Evolutionary conservation across 2,797 vertebrate species (phyloP), one percentile per base, ranked within the genome.

Genomic region (Sebastes iracundus): DNA sequence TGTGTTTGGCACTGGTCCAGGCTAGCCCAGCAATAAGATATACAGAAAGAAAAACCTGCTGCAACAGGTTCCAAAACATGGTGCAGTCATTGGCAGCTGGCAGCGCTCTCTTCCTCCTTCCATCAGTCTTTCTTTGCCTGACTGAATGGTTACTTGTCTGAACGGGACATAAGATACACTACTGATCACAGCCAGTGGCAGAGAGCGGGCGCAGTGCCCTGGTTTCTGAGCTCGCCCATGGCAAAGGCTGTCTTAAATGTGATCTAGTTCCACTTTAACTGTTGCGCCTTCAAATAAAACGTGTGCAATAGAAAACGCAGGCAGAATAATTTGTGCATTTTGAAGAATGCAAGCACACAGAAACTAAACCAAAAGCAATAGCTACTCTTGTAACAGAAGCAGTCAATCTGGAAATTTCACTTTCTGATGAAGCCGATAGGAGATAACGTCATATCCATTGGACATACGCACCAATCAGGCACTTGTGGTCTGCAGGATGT

Each of bases 31-130:
- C 76, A 88, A 87, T 91, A 92, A 91, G 91, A 92, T 89, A 91
- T 89, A 93, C 74, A 88, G 84, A 93, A 89, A 87, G 84, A 85
- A 91, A 92, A 91, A 94, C 95, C 91, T 96, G 96, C 90, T 91
- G 81, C 88, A 93, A 96, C 96, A 96, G 93, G 96, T 95, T 93
- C 86, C 81, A 76, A 82, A 85, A 90, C 83, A 81, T 76, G 74
- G 90, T 91, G 81, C 81, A 90, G 86, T 86, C 87, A 88, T 12
- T 90, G 86, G 90, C 89, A 93, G 89, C 87, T 92, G 86, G 88
- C 90, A 92, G 86, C 46, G 9, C 83, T 84, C 79, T 84, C 81
- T 89, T 88, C 87, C 88, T 89, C 81, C 88, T 66, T 88, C 77
- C 81, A 87, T 91, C 89, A 77, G 64, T 91, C 81, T 90, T 84